phyloP scores from a whole-genome alignment of 2,797 vertebrate genomes.

The Sciurus carolinensis region DNA sequence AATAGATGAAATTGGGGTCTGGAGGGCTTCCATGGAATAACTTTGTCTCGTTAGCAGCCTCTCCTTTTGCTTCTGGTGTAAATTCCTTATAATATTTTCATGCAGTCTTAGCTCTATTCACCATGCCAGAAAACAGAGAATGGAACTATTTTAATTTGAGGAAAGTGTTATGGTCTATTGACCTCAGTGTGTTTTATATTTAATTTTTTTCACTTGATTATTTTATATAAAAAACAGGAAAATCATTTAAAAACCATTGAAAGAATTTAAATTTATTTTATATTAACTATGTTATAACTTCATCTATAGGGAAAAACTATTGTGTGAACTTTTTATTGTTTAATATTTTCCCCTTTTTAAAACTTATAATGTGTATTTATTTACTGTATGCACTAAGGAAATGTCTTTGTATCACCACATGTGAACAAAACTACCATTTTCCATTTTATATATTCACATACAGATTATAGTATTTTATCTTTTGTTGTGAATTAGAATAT shows the following conservation, averaged over 20 bases:
- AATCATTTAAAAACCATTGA: neutral
- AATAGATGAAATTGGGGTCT: neutral
- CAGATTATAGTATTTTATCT: neutral
- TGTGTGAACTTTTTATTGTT: neutral
- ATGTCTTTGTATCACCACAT: neutral
- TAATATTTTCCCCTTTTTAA: neutral
- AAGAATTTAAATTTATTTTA: constrained; percentile 34
- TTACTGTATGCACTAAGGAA: neutral
- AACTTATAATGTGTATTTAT: neutral
- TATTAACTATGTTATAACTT: neutral
- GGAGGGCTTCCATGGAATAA: neutral
- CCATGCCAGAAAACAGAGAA: neutral
- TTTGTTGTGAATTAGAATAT: constrained; percentile 8
- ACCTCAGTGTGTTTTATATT: neutral
- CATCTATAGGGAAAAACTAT: neutral
- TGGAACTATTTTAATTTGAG: neutral
- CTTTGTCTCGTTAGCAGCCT: neutral
- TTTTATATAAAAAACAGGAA: neutral
- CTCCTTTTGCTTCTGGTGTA: neutral
- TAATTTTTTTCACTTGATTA: neutral
- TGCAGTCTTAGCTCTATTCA: neutral
- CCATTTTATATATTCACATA: neutral
- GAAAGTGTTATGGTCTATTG: neutral
- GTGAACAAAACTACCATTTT: neutral
- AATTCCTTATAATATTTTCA: neutral